Evolutionary conservation across 2,113 vertebrate genomes (phyloP), one percentile per base, ranked within the genome.

Genomic region (Acrocephalus arundinaceus): DNA sequence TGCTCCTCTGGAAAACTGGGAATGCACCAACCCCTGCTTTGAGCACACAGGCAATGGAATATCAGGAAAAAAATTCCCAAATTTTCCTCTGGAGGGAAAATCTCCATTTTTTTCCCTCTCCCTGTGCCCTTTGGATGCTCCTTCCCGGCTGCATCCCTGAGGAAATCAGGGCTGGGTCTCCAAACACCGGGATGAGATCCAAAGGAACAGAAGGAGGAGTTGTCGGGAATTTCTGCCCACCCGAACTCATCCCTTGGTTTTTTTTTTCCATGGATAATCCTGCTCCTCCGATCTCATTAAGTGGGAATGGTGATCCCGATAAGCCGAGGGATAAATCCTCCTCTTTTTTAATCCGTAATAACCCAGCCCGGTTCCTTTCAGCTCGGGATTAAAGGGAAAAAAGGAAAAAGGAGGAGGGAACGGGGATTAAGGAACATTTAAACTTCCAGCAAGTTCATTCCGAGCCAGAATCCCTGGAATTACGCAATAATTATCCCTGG

Each of bases 301-400:
- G 88, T 78, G 94, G 95, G 93, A 96, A 97, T 71, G 73, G 97
- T 73, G 96, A 98, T 97, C 97, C 85, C n/a, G 78, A 80, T 97
- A 97, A 97, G 94, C 90, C 93, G 90, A 91, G 92, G 75, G 89
- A 92, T 97, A 91, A 98, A 97, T 95, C 97, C 97, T 94, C 51
- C 95, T 91, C 83, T 97, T 58, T 98, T 98, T 97, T 98, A 98
- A 98, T 98, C 97, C 92, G 52, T 96, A 96, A 97, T 85, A 97
- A 97, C 97, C 93, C 96, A 95, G 95, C 91, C 95, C 6, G 9
- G 76, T 96, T 97, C 95, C 97, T 96, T 97, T 97, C 68, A 88
- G 84, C 81, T 90, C 89, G 23, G 83, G 78, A 90, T 96, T 97
- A 70, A 73, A 94, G 57, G 87, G 21, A 24, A 90, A 90, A 94